These are phyloP conservation scores for Oenanthe oenanthe DNA, from an alignment of 2,113 vertebrate species.

Conservation along the genomic window DNA sequence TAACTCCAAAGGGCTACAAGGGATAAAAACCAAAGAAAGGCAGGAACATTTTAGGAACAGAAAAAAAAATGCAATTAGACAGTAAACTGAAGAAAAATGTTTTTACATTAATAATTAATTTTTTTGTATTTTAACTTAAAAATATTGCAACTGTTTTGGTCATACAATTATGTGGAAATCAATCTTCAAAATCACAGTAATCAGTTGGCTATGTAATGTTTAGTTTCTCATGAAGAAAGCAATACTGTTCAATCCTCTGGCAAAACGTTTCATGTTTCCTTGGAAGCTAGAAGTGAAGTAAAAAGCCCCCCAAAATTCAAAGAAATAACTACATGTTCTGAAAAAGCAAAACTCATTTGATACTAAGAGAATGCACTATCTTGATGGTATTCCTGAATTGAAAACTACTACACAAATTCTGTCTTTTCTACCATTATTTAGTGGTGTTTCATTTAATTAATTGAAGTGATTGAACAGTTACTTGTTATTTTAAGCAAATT, in stretches of 20 bases:
- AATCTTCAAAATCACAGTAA: neutral
- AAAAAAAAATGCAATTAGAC: neutral
- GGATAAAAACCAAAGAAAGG: neutral
- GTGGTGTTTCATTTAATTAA: neutral
- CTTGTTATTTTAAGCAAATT: neutral
- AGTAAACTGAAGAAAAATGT: neutral
- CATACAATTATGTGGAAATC: neutral
- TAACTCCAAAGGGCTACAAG: slow-evolving; percentile 92
- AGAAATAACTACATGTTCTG: neutral
- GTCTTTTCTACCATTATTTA: neutral
- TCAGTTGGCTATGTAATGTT: neutral
- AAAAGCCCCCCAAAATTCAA: neutral
- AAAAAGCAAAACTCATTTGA: neutral
- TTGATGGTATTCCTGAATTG: neutral
- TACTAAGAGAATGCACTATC: neutral
- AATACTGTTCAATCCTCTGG: neutral
- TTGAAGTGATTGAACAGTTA: neutral
- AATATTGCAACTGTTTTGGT: neutral
- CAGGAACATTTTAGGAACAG: neutral
- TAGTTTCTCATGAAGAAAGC: neutral
- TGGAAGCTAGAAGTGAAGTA: neutral
- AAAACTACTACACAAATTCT: neutral
- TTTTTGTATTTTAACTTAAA: neutral
- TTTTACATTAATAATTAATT: neutral
- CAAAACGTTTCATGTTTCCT: neutral